Conservation (phyloP, 1,140 invertebrate species). For the Drosophila mauritiana region DNA sequence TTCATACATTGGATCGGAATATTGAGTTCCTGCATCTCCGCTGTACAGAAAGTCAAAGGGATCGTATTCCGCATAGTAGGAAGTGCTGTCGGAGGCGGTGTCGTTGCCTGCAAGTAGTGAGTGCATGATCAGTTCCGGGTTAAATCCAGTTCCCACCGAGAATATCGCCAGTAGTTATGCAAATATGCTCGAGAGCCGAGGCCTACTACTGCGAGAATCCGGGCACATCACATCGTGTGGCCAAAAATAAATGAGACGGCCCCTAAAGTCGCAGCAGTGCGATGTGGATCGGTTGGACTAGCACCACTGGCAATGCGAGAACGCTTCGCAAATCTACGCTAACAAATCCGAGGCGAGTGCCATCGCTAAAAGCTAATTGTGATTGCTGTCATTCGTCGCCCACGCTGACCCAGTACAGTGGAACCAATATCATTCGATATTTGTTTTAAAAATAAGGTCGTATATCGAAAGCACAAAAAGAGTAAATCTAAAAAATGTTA, state of each 20-base stretch:
- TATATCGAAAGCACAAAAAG: no score
- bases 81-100: constrained; percentile 84
- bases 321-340: constrained; percentile 68
- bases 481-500: no score
- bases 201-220: constrained; percentile 31
- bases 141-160: constrained; percentile 23
- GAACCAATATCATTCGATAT: not conserved
- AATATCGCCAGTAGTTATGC: constrained; percentile 61
- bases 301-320: constrained; percentile 36
- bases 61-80: constrained; percentile 94
- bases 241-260: constrained; percentile 73
- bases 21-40: constrained; percentile 88
- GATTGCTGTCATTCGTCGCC: constrained; percentile 50
- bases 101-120: constrained; percentile 83
- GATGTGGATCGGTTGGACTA: constrained; percentile 8
- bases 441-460: not conserved
- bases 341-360: constrained; percentile 48
- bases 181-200: constrained; percentile 50
- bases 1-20: constrained; percentile 91
- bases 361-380: constrained; percentile 48
- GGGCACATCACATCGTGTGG: constrained; percentile 45
- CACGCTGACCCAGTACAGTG: constrained; percentile 39
- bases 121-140: constrained; percentile 65
- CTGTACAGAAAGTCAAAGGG: constrained; percentile 94
- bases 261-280: constrained; percentile 11